Conservation (phyloP, 1,140 invertebrate species). For the Drosophila novamexicana region DNA sequence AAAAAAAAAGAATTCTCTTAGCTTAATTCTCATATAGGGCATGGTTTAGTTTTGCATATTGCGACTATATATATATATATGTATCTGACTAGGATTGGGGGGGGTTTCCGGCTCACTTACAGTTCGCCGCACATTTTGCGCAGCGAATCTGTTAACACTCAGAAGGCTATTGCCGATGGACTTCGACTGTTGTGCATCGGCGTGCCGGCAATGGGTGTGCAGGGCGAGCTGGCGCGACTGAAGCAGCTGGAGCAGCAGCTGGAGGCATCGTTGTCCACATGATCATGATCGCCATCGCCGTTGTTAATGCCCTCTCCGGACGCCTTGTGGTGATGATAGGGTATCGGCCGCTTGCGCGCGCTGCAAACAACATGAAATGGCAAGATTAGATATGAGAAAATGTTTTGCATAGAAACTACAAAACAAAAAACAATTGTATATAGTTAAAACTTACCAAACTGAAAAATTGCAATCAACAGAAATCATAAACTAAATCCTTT, state of each 20-base stretch:
- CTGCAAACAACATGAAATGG: constrained; percentile 86
- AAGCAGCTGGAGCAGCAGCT: constrained; percentile 88
- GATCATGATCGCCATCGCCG: constrained; percentile 38
- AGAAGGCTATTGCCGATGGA: constrained; percentile 71
- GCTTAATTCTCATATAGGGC: constrained; percentile 10
- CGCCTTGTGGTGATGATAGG: constrained; percentile 93
- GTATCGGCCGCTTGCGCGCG: constrained; percentile 94
- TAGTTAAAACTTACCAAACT: constrained; percentile 57
- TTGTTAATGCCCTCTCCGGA: constrained; percentile 84
- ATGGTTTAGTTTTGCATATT: constrained; percentile 26
- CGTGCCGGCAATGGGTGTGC: constrained; percentile 57
- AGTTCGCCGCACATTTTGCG: constrained; percentile 65
- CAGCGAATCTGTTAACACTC: constrained; percentile 77
- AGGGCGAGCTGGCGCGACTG: constrained; percentile 75
- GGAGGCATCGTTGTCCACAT: constrained; percentile 86
- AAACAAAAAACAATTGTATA: neutral
- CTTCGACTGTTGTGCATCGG: constrained; percentile 68
- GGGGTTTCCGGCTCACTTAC: constrained; percentile 11
- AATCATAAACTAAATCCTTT: constrained; percentile 57
- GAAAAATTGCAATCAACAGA: constrained; percentile 61
- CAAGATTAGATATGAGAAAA: neutral
- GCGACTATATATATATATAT: constrained; percentile 35
- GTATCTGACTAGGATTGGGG: constrained; percentile 39
- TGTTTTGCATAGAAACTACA: constrained; percentile 4
- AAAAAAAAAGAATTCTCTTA: constrained; percentile 58